These are phyloP conservation scores for Omphaloscelis lunosa DNA, from an alignment of 2,888 invertebrate species.

Conservation along the genomic window DNA sequence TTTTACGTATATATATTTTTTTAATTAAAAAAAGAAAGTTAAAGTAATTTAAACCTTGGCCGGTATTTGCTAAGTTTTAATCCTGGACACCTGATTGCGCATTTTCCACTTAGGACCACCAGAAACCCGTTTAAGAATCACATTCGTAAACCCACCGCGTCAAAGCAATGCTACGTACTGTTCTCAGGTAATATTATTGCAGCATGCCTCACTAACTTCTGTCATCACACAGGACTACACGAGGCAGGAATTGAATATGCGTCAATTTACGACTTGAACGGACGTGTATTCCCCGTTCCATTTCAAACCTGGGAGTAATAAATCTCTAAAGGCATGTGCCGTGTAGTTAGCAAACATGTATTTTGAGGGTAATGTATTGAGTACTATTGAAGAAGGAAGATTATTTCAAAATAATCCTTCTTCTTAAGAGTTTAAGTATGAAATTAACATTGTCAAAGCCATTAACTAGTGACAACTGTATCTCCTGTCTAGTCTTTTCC, in stretches of 20 bases:
- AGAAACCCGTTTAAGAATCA: not conserved
- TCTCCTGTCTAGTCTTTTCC: too few relatives aligned
- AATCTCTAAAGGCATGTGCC: not conserved
- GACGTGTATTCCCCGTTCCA: not conserved
- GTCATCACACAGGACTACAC: not conserved
- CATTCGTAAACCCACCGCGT: not conserved
- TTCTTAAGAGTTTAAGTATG: not conserved
- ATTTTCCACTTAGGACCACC: not conserved
- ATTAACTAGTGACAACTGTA: too few relatives aligned
- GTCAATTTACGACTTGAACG: constrained; percentile 34
- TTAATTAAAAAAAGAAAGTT: too few relatives aligned
- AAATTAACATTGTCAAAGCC: not conserved
- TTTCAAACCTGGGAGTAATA: not conserved
- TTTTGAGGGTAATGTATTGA: not conserved
- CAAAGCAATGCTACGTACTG: not conserved
- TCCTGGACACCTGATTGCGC: not conserved
- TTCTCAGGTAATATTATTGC: constrained; percentile 8
- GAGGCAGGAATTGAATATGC: constrained; percentile 32
- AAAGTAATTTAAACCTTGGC: not conserved
- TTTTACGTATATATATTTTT: too few relatives aligned
- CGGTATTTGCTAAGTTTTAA: not conserved
- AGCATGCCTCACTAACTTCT: not conserved
- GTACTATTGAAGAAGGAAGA: not conserved
- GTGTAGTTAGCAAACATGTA: not conserved
- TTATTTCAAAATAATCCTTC: not conserved